Evolutionary conservation across 2,113 vertebrate species (phyloP).

Genomic region (Balaeniceps rex): DNA sequence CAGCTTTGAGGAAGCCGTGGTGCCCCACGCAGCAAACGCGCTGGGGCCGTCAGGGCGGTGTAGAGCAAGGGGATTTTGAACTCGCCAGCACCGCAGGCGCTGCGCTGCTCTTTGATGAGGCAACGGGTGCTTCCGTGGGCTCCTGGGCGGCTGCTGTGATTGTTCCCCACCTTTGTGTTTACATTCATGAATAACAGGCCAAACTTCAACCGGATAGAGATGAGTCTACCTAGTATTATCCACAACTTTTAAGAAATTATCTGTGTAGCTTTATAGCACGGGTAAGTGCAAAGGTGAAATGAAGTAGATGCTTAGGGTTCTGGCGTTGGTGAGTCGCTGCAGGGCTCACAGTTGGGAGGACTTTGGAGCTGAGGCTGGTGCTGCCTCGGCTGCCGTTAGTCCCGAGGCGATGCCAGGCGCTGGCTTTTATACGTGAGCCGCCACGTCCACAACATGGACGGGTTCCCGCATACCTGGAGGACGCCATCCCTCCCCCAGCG

Average conservation of each 20-base stretch:
- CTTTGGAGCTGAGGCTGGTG: slow-evolving; percentile 55
- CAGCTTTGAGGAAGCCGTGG: background rate
- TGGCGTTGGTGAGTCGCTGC: background rate
- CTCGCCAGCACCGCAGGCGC: background rate
- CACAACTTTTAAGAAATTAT: slow-evolving; percentile 30
- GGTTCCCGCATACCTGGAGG: background rate
- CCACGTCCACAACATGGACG: background rate
- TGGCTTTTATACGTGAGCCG: slow-evolving; percentile 48
- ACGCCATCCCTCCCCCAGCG: background rate
- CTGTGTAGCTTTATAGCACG: slow-evolving; percentile 32
- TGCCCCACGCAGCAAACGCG: accelerated
- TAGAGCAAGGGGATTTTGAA: background rate
- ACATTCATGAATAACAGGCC: background rate
- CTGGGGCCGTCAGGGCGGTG: accelerated
- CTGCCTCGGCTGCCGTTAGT: slow-evolving; percentile 28
- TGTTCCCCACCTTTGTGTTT: background rate
- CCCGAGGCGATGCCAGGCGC: slow-evolving; percentile 40
- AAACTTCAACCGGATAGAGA: background rate
- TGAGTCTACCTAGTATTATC: slow-evolving; percentile 19
- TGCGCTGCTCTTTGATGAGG: background rate
- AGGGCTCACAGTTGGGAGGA: slow-evolving; percentile 40
- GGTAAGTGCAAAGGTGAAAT: slow-evolving; percentile 52
- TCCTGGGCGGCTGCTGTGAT: background rate
- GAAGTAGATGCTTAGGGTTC: background rate
- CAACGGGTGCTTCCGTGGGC: background rate